A percentile compares a stretch with the other conserved stretches of the same genome.
These are phyloP conservation scores for Dendronephthya gigantea DNA, from an alignment of 64 coral and sea anemone genomes.

Conservation along the genomic window DNA sequence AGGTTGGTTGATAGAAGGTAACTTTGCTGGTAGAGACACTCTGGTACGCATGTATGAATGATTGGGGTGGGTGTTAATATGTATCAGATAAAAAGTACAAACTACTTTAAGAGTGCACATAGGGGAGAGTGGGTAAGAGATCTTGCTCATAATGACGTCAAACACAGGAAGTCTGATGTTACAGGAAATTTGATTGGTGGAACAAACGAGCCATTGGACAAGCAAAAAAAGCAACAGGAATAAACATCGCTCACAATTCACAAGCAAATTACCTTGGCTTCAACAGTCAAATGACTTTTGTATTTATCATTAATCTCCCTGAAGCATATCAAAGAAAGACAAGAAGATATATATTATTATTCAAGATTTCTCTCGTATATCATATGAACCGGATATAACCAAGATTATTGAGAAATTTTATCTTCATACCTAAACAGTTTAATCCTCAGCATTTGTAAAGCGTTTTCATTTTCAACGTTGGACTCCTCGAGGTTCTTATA, in stretches of 20 bases:
- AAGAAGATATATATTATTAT: background rate
- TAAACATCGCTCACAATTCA: too few relatives aligned
- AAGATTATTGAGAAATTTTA: background rate
- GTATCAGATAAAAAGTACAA: too few relatives aligned
- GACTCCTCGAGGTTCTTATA: conserved; percentile 71
- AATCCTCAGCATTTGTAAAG: conserved; percentile 46
- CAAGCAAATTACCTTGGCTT: conserved; percentile 91
- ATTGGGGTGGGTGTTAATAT: background rate
- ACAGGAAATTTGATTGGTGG: background rate
- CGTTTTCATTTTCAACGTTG: conserved; percentile 53
- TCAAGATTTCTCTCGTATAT: too few relatives aligned
- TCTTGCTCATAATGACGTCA: too few relatives aligned
- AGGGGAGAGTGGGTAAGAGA: too few relatives aligned
- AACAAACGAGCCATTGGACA: too few relatives aligned
- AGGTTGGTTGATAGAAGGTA: too few relatives aligned
- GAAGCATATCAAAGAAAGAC: background rate
- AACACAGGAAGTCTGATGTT: too few relatives aligned
- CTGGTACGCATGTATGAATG: background rate
- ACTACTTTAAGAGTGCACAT: too few relatives aligned
- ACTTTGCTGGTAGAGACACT: too few relatives aligned
- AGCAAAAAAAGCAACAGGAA: too few relatives aligned
- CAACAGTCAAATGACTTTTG: conserved; percentile 67
- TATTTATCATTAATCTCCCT: conserved; percentile 95
- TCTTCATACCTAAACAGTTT: conserved; percentile 66
- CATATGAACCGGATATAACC: too few relatives aligned